Conservation (phyloP, 2,113 vertebrate genomes). For the Setophaga coronata region DNA sequence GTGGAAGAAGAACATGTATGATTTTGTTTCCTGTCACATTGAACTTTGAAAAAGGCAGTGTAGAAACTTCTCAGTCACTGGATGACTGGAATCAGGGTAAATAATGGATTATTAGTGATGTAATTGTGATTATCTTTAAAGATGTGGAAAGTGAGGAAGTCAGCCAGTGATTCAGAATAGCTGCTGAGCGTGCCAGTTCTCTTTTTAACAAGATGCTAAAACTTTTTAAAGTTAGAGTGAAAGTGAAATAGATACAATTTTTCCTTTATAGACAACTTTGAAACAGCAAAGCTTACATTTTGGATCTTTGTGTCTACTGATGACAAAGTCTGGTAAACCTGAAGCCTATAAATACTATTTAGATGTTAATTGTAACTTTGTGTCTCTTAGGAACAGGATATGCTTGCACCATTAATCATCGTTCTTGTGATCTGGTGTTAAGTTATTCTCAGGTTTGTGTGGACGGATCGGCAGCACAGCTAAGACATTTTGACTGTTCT, state of each 20-base stretch:
- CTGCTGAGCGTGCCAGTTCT: not conserved
- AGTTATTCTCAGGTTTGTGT: not conserved
- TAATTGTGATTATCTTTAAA: not conserved
- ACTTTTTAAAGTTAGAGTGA: not conserved
- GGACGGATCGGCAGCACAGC: not conserved
- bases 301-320: not conserved
- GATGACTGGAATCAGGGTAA: not conserved
- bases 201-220: not conserved
- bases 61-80: not conserved
- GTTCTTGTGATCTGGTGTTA: not conserved
- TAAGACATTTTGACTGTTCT: not conserved
- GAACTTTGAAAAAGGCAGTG: not conserved
- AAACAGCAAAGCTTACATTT: not conserved
- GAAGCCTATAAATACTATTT: not conserved
- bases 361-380: not conserved
- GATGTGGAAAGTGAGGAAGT: not conserved
- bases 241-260: not conserved
- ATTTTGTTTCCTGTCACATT: not conserved
- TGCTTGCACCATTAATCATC: slow-evolving; percentile 1
- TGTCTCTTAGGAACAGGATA: not conserved
- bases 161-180: not conserved
- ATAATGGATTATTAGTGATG: not conserved
- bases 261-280: not conserved
- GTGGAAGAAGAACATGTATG: fast-evolving
- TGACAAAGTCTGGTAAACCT: not conserved